Evolutionary conservation across 1,140 invertebrate species (phyloP), one percentile per base, ranked within the genome.

Genomic region (Drosophila triauraria): DNA sequence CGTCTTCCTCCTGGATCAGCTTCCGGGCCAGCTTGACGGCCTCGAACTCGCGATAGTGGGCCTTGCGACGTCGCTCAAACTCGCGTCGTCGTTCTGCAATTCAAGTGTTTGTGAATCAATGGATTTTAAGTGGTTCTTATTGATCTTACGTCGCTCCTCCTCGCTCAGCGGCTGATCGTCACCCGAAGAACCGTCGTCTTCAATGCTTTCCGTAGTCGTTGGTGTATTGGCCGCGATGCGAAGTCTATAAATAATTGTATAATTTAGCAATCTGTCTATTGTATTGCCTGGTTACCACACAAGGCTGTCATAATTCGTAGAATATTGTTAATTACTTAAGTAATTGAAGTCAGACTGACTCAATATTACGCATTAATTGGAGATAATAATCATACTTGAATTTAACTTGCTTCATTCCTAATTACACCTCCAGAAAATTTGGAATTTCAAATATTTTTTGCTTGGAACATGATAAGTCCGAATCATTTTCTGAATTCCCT

Each of bases 21-120:
- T 99, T 97, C 80, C 97, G 94, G 4, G 98, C 97, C 75, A 99
- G 93, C 93, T 98, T 97, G 1, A 99, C 96, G 5, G 98, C 98
- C 92, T 98, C 96, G 93, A 97, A 99, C 93, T 99, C 99, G 93
- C 99, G 98, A 93, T 99, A 99, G 93, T 99, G 99, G 70, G 97
- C 95, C 94, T 98, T 99, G 60, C 98, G 94, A 93, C 99, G 99
- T 44, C 96, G 95, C 93, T 98, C 97, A 92, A 99, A 99, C 69
- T 95, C 95, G 91, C 96, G 95, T 75, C 95, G 94, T 82, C 95
- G 94, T 67, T 94, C 96, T 96, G 72, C 65, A 94, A 82, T 6
- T 92, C 12, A 58, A 65, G 40, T 25, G 20, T 40, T 56, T 47
- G 65, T 17, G 20, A 44, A 17, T 46, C 30, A 56, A 42, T 63